A percentile compares a stretch with the other conserved stretches of the same genome.
Evolutionary conservation across 2,113 vertebrate species (phyloP).

Genomic region (Raja brachyura): DNA sequence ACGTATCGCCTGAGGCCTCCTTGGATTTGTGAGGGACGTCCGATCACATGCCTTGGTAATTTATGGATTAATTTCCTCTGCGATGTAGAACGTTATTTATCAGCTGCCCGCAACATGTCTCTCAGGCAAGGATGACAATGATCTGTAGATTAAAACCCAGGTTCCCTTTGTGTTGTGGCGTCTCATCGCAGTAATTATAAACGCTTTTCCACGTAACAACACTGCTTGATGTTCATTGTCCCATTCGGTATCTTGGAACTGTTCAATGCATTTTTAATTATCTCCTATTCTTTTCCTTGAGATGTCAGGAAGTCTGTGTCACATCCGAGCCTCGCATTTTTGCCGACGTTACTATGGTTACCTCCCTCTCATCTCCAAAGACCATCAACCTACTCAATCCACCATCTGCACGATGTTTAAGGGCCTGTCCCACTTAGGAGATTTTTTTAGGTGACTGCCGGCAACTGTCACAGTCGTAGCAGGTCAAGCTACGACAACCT

Average conservation of each 20-base stretch:
- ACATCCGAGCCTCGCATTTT: neutral
- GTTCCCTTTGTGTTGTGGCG: neutral
- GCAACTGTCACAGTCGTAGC: too few species aligned
- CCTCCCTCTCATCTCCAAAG: neutral
- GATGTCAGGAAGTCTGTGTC: neutral
- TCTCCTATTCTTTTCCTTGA: neutral
- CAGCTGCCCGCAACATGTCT: neutral
- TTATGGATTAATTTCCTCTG: neutral
- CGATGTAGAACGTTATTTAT: neutral
- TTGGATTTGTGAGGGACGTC: neutral
- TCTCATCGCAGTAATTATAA: neutral
- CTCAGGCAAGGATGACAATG: neutral
- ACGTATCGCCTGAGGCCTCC: too few species aligned
- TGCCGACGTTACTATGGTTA: neutral
- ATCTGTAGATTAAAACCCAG: neutral
- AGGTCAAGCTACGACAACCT: too few species aligned
- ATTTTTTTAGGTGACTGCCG: too few species aligned
- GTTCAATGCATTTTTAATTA: neutral
- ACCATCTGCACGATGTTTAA: too few species aligned
- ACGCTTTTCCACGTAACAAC: neutral
- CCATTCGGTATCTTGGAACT: neutral
- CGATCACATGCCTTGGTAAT: neutral
- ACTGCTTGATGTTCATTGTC: neutral
- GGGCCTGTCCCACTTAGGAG: too few species aligned
- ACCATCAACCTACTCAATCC: neutral